These are phyloP conservation scores for Ptiloglossa arizonensis DNA, from an alignment of 1,140 invertebrate genomes.

Conservation along the genomic window DNA sequence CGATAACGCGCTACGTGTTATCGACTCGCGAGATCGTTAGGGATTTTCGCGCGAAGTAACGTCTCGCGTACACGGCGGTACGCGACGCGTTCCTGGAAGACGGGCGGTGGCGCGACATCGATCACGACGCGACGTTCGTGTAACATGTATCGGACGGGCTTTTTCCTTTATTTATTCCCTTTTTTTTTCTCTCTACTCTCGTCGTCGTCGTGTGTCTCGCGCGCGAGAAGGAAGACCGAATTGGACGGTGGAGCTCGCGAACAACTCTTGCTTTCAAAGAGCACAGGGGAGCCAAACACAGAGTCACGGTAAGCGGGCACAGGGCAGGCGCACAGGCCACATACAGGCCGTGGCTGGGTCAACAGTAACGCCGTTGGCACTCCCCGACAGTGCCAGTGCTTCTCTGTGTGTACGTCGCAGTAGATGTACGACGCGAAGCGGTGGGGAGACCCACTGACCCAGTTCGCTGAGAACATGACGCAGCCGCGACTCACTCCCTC, in stretches of 20 bases:
- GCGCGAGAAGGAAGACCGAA: slow-evolving; percentile 36
- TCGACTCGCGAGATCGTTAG: too few relatives aligned
- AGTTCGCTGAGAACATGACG: slow-evolving; percentile 81
- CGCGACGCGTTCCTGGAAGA: too few relatives aligned
- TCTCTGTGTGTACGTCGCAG: slow-evolving; percentile 54
- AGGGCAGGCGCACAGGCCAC: slow-evolving; percentile 55
- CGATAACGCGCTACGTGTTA: too few relatives aligned
- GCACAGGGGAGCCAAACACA: slow-evolving; percentile 51
- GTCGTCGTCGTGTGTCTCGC: background rate
- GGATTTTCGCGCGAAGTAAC: too few relatives aligned
- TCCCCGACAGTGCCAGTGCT: slow-evolving; percentile 72
- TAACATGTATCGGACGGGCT: too few relatives aligned
- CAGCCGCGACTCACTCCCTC: slow-evolving; percentile 77
- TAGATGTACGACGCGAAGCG: slow-evolving; percentile 57
- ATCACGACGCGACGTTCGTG: background rate
- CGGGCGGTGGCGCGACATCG: too few relatives aligned
- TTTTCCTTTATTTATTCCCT: too few relatives aligned
- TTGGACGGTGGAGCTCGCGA: slow-evolving; percentile 12
- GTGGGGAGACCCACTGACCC: slow-evolving; percentile 82
- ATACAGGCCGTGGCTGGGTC: slow-evolving; percentile 76
- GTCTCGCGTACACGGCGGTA: too few relatives aligned
- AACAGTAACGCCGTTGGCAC: slow-evolving; percentile 81
- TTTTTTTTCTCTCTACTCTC: background rate
- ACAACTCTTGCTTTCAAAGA: slow-evolving; percentile 78
- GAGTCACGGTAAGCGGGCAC: slow-evolving; percentile 55